A percentile compares a stretch with the other conserved stretches of the same genome.
These are phyloP conservation scores for Epinotia brunnichana DNA, from an alignment of 2,888 invertebrate genomes.

Conservation along the genomic window DNA sequence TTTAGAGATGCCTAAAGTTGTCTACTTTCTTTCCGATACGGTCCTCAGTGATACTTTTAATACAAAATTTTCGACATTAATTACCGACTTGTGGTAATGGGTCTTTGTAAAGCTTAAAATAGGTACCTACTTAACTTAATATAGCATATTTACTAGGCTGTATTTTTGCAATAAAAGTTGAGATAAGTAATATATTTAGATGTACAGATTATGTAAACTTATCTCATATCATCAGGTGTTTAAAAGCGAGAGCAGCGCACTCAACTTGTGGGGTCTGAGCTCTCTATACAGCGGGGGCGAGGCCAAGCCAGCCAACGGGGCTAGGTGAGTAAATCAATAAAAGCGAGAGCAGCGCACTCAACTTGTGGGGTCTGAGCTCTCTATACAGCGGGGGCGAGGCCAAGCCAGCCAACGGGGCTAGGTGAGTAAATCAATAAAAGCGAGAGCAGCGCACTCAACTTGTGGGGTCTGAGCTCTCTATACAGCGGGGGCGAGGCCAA, in stretches of 20 bases:
- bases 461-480: constrained; percentile 73
- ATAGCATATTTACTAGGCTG: too few species aligned
- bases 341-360: constrained; percentile 65
- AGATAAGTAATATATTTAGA: too few species aligned
- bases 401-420: constrained; percentile 66
- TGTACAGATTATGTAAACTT: too few species aligned
- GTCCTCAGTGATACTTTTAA: too few species aligned
- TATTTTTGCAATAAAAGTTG: too few species aligned
- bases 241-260: constrained; percentile 67
- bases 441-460: constrained; percentile 66
- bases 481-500: constrained; percentile 63
- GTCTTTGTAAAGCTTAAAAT: too few species aligned
- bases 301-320: constrained; percentile 63
- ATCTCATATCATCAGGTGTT: constrained; percentile 58
- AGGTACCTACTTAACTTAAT: too few species aligned
- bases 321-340: constrained; percentile 57
- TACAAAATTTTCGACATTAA: too few species aligned
- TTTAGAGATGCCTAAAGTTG: too few species aligned
- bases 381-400: constrained; percentile 61
- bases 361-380: constrained; percentile 72
- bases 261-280: constrained; percentile 73
- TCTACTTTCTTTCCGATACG: too few species aligned
- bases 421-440: constrained; percentile 53
- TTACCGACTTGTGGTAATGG: too few species aligned
- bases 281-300: constrained; percentile 64